Conservation (phyloP, 64 coral and sea anemone genomes). For the Pachyseris speciosa region DNA sequence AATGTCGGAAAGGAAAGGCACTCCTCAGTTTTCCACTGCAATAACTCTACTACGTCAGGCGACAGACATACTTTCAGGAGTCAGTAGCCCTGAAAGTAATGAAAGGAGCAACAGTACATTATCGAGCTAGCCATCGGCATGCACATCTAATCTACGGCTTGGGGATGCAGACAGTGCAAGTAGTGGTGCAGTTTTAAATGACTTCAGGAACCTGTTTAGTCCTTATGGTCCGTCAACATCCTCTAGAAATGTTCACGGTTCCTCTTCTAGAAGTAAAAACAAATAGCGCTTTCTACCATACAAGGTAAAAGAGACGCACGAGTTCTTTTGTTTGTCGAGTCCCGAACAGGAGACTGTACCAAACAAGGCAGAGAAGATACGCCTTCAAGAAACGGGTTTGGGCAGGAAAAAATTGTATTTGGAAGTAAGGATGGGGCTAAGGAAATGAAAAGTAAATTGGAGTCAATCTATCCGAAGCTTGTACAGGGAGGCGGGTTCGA, state of each 20-base stretch:
- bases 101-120: neutral
- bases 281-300: neutral
- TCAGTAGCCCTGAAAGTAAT: neutral
- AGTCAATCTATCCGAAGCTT: constrained; percentile 38
- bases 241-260: neutral
- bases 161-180: neutral
- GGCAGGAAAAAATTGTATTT: constrained; percentile 62
- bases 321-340: constrained; percentile 38
- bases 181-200: neutral
- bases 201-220: constrained; percentile 8
- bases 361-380: constrained; percentile 23
- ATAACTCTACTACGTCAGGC: neutral
- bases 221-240: neutral
- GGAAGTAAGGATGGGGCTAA: constrained; percentile 31
- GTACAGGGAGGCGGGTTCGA: constrained; percentile 27
- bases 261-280: neutral
- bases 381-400: constrained; percentile 5
- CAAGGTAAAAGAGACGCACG: constrained; percentile 46
- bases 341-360: constrained; percentile 19
- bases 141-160: neutral
- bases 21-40: neutral
- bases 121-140: neutral
- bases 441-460: constrained; percentile 25
- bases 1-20: neutral
- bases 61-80: neutral